Evolutionary conservation across 2,797 vertebrate genomes (phyloP).

Genomic region (Momotus momota): DNA sequence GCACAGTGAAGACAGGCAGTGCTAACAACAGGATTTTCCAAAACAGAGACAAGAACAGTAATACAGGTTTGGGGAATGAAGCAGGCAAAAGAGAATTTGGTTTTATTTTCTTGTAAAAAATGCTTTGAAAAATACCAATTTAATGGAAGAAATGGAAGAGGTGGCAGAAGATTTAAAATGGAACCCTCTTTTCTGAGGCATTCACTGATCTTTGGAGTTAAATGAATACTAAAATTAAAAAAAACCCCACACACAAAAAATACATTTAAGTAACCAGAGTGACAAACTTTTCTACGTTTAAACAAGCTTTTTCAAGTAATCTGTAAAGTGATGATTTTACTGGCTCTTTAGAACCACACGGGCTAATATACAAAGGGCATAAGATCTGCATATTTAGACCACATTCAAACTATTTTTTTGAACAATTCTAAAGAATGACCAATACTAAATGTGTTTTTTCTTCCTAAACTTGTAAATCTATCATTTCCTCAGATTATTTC

Average conservation of each 20-base stretch:
- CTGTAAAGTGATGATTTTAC: neutral
- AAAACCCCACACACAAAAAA: too few relatives aligned
- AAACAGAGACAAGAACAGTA: neutral
- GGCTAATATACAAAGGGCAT: neutral
- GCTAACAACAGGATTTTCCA: neutral
- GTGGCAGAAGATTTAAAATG: neutral
- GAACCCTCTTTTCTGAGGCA: neutral
- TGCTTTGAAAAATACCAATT: accelerated
- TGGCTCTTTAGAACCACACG: neutral
- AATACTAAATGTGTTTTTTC: neutral
- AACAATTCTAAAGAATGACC: neutral
- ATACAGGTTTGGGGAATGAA: neutral
- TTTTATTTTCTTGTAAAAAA: neutral
- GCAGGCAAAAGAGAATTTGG: neutral
- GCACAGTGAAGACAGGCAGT: neutral
- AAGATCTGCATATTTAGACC: neutral
- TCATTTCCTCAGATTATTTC: neutral
- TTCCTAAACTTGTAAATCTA: neutral
- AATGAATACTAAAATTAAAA: neutral
- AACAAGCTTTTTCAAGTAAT: neutral
- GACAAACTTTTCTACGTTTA: neutral
- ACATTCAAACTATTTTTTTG: neutral
- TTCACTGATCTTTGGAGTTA: neutral
- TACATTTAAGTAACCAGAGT: neutral
- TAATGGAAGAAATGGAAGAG: neutral